Evolutionary conservation across 2,888 invertebrate genomes (phyloP).

Genomic region (Catonia carolina): DNA sequence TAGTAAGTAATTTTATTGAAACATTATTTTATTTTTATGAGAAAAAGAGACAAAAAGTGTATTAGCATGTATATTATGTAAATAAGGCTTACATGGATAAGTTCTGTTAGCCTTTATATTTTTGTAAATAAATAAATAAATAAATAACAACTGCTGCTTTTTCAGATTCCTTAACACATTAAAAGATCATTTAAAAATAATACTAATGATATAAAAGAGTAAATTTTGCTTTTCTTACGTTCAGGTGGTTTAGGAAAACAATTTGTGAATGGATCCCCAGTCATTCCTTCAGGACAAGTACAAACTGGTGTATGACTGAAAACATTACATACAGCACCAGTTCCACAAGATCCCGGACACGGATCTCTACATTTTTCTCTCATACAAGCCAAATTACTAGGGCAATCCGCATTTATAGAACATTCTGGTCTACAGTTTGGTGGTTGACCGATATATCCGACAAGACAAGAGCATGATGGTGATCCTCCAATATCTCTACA

Average conservation of each 20-base stretch:
- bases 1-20: no score
- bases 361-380: constrained; percentile 47
- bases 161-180: no score
- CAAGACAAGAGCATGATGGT: constrained; percentile 56
- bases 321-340: constrained; percentile 65
- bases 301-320: constrained; percentile 72
- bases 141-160: no score
- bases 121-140: no score
- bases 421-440: constrained; percentile 45
- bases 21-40: no score
- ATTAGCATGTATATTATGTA: no score
- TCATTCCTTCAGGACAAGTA: constrained; percentile 64
- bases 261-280: constrained; percentile 65
- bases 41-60: no score
- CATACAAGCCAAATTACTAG: constrained; percentile 45
- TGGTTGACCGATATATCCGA: constrained; percentile 67
- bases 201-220: no score
- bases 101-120: no score
- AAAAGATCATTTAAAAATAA: no score
- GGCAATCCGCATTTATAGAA: constrained; percentile 44
- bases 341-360: constrained; percentile 58
- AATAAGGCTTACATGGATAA: no score
- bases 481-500: constrained; percentile 40
- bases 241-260: constrained; percentile 53
- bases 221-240: no score